These are phyloP conservation scores for Arctocebus calabarensis DNA, from an alignment of 2,797 vertebrate species.

Conservation along the genomic window DNA sequence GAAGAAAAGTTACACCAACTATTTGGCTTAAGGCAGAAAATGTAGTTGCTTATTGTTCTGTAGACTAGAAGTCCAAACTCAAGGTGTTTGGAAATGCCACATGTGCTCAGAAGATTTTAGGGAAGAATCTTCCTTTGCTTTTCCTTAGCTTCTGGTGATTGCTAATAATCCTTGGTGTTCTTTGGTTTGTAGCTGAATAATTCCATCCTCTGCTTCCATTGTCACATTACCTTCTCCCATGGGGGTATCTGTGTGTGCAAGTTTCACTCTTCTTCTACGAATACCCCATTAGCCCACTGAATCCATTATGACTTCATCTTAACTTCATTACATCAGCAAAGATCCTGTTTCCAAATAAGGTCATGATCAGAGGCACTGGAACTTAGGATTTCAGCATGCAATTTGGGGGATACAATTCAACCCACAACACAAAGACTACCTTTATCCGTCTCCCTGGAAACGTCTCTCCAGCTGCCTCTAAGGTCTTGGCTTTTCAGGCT, in stretches of 20 bases:
- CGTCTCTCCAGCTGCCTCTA: not conserved
- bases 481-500: not conserved
- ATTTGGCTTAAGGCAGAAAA: not conserved
- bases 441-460: not conserved
- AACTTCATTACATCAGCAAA: not conserved
- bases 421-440: not conserved
- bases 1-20: not conserved
- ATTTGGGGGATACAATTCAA: not conserved
- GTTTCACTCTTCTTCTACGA: not conserved
- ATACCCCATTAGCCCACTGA: not conserved
- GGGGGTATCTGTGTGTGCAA: not conserved
- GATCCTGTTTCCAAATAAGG: not conserved
- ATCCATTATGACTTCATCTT: not conserved
- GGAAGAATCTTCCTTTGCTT: not conserved
- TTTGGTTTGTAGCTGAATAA: not conserved
- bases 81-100: not conserved
- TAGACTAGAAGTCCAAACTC: not conserved
- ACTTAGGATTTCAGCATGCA: not conserved
- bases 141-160: not conserved
- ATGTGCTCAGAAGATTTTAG: not conserved
- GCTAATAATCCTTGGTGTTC: not conserved
- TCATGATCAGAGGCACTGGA: not conserved
- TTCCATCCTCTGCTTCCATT: not conserved
- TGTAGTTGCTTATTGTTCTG: not conserved
- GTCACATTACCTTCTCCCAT: not conserved